phyloP scores from a whole-genome alignment of 1,140 invertebrate species.

The Fopius arisanus region DNA sequence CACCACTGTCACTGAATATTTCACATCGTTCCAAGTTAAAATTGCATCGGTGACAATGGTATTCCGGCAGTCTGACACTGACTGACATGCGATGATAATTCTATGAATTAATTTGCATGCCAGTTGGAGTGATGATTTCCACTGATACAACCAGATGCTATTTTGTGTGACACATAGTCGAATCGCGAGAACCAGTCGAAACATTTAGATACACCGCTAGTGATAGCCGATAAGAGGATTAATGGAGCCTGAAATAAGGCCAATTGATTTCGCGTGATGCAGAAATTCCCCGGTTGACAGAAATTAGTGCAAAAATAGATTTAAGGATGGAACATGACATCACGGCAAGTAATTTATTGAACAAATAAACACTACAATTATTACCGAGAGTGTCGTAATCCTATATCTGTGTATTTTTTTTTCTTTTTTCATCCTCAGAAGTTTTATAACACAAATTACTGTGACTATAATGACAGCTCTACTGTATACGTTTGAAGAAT shows the following conservation, averaged over 20 bases:
- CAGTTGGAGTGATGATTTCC: neutral
- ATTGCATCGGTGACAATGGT: conserved; percentile 2
- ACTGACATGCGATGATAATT: neutral
- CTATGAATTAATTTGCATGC: neutral
- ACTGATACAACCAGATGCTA: neutral
- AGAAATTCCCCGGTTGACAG: neutral
- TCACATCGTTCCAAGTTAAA: neutral
- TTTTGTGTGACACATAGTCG: neutral
- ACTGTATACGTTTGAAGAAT: neutral
- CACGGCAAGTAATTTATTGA: neutral
- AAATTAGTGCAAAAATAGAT: neutral
- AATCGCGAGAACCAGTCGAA: neutral
- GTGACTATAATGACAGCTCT: neutral
- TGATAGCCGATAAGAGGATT: neutral
- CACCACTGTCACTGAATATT: neutral
- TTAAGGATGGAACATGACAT: neutral
- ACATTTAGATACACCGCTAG: neutral
- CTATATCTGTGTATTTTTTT: neutral
- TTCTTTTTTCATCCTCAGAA: neutral
- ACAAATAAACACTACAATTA: neutral
- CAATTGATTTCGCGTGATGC: neutral
- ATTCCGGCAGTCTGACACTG: neutral
- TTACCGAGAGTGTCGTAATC: neutral
- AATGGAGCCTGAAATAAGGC: neutral
- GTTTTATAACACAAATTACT: neutral